Evolutionary conservation across 1,140 invertebrate genomes (phyloP).

Genomic region (Parasteatoda tepidariorum): DNA sequence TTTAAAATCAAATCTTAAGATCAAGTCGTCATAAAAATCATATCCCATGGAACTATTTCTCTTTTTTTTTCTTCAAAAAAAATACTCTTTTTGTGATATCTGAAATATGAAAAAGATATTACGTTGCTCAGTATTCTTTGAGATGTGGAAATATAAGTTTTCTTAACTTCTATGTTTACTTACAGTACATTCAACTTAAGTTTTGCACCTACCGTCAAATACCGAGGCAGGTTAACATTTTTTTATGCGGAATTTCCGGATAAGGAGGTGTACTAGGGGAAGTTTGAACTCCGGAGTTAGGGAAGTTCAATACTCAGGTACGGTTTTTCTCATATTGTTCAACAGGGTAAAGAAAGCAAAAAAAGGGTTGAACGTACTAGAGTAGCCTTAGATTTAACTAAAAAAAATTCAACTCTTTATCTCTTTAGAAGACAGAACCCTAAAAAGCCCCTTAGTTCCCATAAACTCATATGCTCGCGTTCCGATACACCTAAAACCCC

Average conservation of each 20-base stretch:
- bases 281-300: conserved; percentile 24
- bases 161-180: conserved; percentile 8
- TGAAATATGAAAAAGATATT: no score
- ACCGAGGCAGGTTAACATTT: conserved; percentile 47
- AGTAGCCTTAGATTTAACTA: conserved; percentile 34
- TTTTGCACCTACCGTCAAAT: conserved; percentile 47
- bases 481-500: conserved; percentile 16
- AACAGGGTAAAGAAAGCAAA: background rate
- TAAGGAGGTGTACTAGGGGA: background rate
- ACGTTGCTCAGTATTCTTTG: no score
- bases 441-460: conserved; percentile 43
- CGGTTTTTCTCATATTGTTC: conserved; percentile 20
- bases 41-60: no score
- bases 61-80: no score
- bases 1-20: no score
- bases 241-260: conserved; percentile 39
- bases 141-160: no score
- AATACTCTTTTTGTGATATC: no score
- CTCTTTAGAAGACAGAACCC: background rate
- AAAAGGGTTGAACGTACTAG: conserved; percentile 47
- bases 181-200: conserved; percentile 27
- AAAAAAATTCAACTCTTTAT: conserved; percentile 4
- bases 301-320: conserved; percentile 37
- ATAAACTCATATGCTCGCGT: conserved; percentile 32
- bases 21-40: no score